phyloP scores from a whole-genome alignment of 1,140 invertebrate species.

The Listronotus bonariensis region DNA sequence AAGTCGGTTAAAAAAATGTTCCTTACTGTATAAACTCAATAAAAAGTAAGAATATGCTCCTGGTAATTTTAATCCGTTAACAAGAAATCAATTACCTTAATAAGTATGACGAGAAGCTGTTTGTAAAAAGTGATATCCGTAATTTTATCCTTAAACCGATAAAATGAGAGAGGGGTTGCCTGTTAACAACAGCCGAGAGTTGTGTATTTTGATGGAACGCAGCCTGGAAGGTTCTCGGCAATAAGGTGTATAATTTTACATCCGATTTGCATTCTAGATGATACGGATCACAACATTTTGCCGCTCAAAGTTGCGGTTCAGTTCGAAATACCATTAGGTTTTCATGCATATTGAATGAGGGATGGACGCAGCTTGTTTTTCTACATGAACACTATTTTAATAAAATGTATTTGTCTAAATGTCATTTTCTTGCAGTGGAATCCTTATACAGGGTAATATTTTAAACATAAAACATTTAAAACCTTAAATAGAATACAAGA shows the following conservation, averaged over 20 bases:
- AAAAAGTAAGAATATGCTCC: too few relatives aligned
- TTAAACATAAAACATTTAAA: too few relatives aligned
- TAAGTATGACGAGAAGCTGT: conserved; percentile 21
- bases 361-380: conserved; percentile 36
- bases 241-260: conserved; percentile 55
- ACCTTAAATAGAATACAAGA: too few relatives aligned
- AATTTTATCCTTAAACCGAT: conserved; percentile 36
- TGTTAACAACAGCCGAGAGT: conserved; percentile 35
- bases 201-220: conserved; percentile 40
- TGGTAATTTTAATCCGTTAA: conserved; percentile 18
- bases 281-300: conserved; percentile 54
- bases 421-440: too few relatives aligned
- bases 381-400: not conserved
- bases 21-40: too few relatives aligned
- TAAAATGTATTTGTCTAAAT: not conserved
- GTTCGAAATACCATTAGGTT: conserved; percentile 54
- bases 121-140: conserved; percentile 31
- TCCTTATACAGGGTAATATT: too few relatives aligned
- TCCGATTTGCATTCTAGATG: conserved; percentile 54
- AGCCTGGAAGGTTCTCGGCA: conserved; percentile 39
- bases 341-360: conserved; percentile 54
- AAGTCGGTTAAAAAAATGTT: too few relatives aligned
- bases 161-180: conserved; percentile 28
- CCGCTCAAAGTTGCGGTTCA: conserved; percentile 49
- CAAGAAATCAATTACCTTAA: conserved; percentile 26